Conservation (phyloP, 1,140 invertebrate species). For the Lasioglossum albipes region DNA sequence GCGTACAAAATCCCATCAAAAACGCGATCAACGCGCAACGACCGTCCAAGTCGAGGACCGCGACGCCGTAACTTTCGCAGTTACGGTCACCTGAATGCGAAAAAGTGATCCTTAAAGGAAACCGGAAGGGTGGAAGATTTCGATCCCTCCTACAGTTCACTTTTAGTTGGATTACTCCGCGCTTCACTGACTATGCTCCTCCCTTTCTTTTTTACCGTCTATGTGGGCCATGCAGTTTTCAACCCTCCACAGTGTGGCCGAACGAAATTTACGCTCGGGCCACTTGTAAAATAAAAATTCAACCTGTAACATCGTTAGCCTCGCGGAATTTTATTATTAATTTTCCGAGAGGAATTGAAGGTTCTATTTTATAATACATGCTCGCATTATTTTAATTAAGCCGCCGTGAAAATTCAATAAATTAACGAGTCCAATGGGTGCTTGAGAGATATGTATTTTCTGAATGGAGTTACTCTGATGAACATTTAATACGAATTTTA, state of each 20-base stretch:
- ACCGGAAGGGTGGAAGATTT: background rate
- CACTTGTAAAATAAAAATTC: no score
- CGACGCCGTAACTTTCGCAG: background rate
- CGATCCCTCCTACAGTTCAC: background rate
- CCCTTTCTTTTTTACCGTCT: background rate
- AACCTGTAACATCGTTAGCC: no score
- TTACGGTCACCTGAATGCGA: conserved; percentile 1
- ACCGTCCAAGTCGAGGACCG: background rate
- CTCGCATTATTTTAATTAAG: no score
- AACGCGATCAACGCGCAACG: conserved; percentile 1
- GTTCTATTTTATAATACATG: no score
- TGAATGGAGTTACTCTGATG: no score
- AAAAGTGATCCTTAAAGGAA: background rate
- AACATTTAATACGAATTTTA: no score
- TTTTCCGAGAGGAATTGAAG: no score
- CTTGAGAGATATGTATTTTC: no score
- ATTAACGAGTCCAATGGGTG: no score
- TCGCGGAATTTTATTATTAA: no score
- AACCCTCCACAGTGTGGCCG: background rate
- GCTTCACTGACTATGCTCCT: background rate
- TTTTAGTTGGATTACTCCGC: background rate
- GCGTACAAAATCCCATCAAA: conserved; percentile 10
- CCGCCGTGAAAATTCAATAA: no score
- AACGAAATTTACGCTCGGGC: no score
- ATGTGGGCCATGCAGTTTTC: background rate